A percentile compares a stretch with the other conserved stretches of the same genome.
Evolutionary conservation across 1,140 invertebrate species (phyloP).

Genomic region (Listronotus bonariensis): DNA sequence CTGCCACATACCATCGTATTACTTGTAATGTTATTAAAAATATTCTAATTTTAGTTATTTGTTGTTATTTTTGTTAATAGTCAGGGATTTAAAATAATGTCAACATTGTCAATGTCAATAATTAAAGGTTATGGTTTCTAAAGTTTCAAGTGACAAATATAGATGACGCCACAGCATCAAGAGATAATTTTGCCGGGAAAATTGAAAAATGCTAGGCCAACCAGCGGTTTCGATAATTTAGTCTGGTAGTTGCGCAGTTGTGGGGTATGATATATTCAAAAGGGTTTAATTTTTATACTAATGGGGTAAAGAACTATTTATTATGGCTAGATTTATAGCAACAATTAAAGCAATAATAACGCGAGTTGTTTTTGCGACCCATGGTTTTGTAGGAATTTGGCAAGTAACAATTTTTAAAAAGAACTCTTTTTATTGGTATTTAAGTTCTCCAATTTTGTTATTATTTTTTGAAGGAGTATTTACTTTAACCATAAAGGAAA

Average conservation of each 20-base stretch:
- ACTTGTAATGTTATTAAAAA: too few species aligned
- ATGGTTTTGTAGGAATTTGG: conserved; percentile 81
- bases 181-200: too few species aligned
- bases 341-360: conserved; percentile 82
- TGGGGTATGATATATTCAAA: conserved; percentile 7
- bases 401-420: conserved; percentile 76
- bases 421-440: conserved; percentile 74
- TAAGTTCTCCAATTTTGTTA: conserved; percentile 74
- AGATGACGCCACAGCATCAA: too few species aligned
- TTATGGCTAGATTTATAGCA: conserved; percentile 73
- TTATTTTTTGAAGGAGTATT: conserved; percentile 82
- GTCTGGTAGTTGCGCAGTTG: conserved; percentile 2
- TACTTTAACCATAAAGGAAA: conserved; percentile 81
- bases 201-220: too few species aligned
- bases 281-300: conserved; percentile 4
- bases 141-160: too few species aligned
- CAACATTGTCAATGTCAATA: too few species aligned
- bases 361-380: conserved; percentile 75
- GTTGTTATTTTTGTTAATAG: too few species aligned
- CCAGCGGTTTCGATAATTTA: too few species aligned
- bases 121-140: too few species aligned
- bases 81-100: too few species aligned
- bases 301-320: not conserved
- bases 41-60: too few species aligned
- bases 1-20: too few species aligned